A percentile compares a stretch with the other conserved stretches of the same genome.
These are phyloP conservation scores for Morpho deidamia DNA, from an alignment of 2,888 invertebrate genomes.

Conservation along the genomic window DNA sequence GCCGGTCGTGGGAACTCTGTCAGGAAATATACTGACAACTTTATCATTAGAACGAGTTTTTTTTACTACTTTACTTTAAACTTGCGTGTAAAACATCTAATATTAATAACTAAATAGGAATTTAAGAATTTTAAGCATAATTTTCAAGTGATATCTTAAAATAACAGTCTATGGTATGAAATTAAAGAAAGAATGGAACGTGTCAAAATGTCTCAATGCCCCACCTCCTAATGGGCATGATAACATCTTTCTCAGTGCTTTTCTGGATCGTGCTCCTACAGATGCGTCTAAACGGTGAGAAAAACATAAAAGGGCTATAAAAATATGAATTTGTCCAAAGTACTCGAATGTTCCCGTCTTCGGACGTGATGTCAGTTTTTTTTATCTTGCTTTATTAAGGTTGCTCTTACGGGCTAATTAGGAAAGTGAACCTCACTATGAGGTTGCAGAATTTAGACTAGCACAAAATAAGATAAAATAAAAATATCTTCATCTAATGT, in stretches of 20 bases:
- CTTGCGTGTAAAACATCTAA: not conserved
- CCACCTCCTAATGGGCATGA: slow-evolving; percentile 66
- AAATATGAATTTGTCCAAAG: slow-evolving; percentile 68
- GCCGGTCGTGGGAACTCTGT: slow-evolving; percentile 56
- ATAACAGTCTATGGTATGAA: slow-evolving; percentile 49
- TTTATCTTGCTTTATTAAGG: slow-evolving; percentile 57
- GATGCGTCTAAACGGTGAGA: slow-evolving; percentile 71
- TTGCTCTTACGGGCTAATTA: slow-evolving; percentile 69
- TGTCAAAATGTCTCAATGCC: slow-evolving; percentile 68
- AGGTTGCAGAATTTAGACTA: slow-evolving; percentile 51
- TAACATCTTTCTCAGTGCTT: slow-evolving; percentile 69
- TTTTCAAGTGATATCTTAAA: slow-evolving; percentile 45
- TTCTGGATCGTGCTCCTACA: slow-evolving; percentile 71
- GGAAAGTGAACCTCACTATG: slow-evolving; percentile 48
- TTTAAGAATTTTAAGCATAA: not conserved
- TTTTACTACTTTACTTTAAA: not conserved
- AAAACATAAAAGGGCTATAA: slow-evolving; percentile 70
- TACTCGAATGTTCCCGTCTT: slow-evolving; percentile 41
- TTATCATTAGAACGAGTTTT: slow-evolving; percentile 31
- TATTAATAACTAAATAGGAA: too few relatives aligned
- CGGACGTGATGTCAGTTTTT: slow-evolving; percentile 67
- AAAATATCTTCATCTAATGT: too few relatives aligned
- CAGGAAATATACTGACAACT: slow-evolving; percentile 39
- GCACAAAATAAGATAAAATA: too few relatives aligned
- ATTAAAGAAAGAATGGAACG: slow-evolving; percentile 55